Evolutionary conservation across 2,888 invertebrate species (phyloP), one percentile per base, ranked within the genome.

Genomic region (Entomobrya proxima): DNA sequence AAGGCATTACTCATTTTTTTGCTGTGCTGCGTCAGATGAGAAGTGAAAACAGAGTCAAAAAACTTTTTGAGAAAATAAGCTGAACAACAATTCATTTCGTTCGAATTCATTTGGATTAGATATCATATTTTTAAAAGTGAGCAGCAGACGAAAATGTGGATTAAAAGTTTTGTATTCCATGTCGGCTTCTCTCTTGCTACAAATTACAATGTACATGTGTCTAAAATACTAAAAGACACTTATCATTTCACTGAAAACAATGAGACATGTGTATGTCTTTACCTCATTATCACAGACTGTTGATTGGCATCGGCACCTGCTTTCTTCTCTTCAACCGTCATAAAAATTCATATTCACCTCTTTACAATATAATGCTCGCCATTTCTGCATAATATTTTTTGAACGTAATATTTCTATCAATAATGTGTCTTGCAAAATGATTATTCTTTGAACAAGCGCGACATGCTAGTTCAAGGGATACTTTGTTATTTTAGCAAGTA

Each of bases 221-320:
- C 50, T 47, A 64, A 9, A 9, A 61, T 9, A 30, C 30, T 21
- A 72, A 50, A 50, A 74, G 74, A 50, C 74, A 74, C 18, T 74
- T 30, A 74, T 74, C 74, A 50, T 50, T 74, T 74, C 32, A 9
- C 30, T 47, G 74, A 74, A 74, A 40, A 74, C 74, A 74, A 74
- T 74, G 74, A 27, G 74, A 74, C 67, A 40, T 21, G 67, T 69
- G 30, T 37, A 64, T 72, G 72, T 40, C 50, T 74, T 50, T 74
- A 50, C 50, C 50, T 74, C 74, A 74, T 74, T 74, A 74, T 74
- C 47, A 18, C 18, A 32, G 74, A 74, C 50, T 50, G 50, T 15
- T 74, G 74, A 74, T 74, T 74, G 74, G 50, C 74, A 72, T 72
- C 72, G 74, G 74, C 74, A 74, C 74, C 74, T 74, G 50, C n/a